Base-by-base conservation (phyloP, 2,113 vertebrate species). In the Rostratula benghalensis region DNA sequence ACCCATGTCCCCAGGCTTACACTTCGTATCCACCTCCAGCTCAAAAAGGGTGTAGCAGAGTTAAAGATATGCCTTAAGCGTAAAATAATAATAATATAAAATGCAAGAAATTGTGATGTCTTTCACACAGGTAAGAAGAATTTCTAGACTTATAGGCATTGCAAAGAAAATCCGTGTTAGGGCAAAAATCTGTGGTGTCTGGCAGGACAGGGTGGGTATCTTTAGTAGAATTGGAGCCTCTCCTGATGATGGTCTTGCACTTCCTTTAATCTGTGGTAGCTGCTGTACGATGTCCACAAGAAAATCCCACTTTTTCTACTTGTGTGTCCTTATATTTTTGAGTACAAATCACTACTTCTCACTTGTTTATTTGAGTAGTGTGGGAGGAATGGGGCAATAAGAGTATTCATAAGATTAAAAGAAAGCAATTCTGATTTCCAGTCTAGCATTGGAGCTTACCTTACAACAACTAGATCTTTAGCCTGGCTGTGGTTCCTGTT, bases 191-290 rank as follows among this genome's bases (percentile, higher is more conserved):
- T 9, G 9, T 2, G 2, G 5, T 57, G 33, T n/a, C 48, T 30
- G 35, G 10, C 1, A 4, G 50, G 30, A 53, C 45, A 15, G 1
- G 5, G 10, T 30, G 6, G 5, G 5, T 33, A 5, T 65, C 30
- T 30, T 81, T 5, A 20, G 13, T 5, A 54, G 43, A 9, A 63
- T 68, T 2, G 1, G 63, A 73, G 13, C 17, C 23, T 74, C 37
- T 84, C 31, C 59, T 91, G 43, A 4, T 1, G 3, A 19, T 68
- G 45, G 12, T 43, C 13, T 63, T 61, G 9, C 12, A 67, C 50
- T 8, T 81, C 35, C 11, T 78, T 48, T 12, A 21, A 0, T 61
- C n/a, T 53, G 23, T 2, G 3, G 35, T 61, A 33, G 27, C 50
- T 91, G 27, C 60, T 48, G 3, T 43, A 17, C 8, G 46, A 24